phyloP scores from a whole-genome alignment of 2,797 vertebrate species.

The Coranthus polyacanthus region DNA sequence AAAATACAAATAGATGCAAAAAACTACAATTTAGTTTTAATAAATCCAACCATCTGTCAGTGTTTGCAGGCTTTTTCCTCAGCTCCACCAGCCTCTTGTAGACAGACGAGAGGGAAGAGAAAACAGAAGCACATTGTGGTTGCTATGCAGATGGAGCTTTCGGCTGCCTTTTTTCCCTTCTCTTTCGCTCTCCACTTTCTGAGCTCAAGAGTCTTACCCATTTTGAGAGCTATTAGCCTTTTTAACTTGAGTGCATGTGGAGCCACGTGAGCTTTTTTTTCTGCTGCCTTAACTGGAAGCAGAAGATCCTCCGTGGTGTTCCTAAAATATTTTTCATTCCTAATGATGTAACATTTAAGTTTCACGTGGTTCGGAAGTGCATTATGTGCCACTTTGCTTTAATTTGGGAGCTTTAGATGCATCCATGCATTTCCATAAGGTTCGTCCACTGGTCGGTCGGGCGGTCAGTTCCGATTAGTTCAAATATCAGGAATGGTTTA shows the following conservation, averaged over 20 bases:
- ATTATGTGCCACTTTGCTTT: too few species aligned
- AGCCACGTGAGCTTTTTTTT: conserved; percentile 6
- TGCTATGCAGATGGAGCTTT: conserved; percentile 63
- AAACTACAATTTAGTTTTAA: background rate
- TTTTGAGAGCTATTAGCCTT: conserved; percentile 40
- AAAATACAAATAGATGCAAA: background rate
- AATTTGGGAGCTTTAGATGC: too few species aligned
- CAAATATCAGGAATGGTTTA: too few species aligned
- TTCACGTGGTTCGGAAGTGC: too few species aligned
- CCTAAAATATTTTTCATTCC: too few species aligned
- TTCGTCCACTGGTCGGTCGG: too few species aligned
- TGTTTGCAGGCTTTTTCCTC: background rate
- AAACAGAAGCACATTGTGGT: conserved; percentile 35
- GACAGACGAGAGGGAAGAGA: conserved; percentile 12
- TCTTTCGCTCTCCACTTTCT: conserved; percentile 3
- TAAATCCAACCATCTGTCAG: background rate
- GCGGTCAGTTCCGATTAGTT: too few species aligned
- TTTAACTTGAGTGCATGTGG: conserved; percentile 25
- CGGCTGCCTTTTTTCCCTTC: conserved; percentile 5
- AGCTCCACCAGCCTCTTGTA: conserved; percentile 11
- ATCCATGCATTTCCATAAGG: too few species aligned
- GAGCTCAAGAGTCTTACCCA: conserved; percentile 24
- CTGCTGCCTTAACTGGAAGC: background rate
- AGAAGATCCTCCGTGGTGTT: conserved; percentile 1
- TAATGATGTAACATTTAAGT: too few species aligned